Evolutionary conservation across 2,113 vertebrate species (phyloP), one percentile per base, ranked within the genome.

Genomic region (Tringa solitaria): DNA sequence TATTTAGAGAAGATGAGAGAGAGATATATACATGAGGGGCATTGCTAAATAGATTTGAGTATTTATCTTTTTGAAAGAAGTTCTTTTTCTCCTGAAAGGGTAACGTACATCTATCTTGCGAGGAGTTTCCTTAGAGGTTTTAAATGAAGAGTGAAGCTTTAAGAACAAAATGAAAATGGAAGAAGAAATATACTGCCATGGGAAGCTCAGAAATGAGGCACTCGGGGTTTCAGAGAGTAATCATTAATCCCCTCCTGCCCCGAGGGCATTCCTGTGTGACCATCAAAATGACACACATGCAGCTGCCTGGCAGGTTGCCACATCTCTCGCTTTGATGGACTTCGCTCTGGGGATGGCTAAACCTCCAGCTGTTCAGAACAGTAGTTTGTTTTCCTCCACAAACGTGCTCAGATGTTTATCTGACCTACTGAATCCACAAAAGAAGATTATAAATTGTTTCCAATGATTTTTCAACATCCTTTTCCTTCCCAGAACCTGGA

Each of bases 1-100:
- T 96, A 97, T 97, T 98, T 96, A 79, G 90, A 91, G 72, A 93
- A 96, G 91, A 97, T 85, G 93, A 97, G 92, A 83, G 79, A 75
- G 67, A 94, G 51, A 84, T 18, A 74, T 61, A 97, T 96, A 93
- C 93, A 97, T 87, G 84, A 96, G 39, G 33, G 70, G 80, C 67
- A 93, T 95, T 86, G 67, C 64, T 78, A 86, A 96, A 86, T 63
- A 93, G 88, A 93, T 94, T 90, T 95, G 92, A 94, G 59, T 46
- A 35, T 63, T 90, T 84, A 28, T 93, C 95, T 97, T 92, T 75
- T 45, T 78, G 75, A 77, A 60, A 70, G 60, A 84, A 51, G 26
- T 56, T 81, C 6, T 75, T 69, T 89, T 94, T 88, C 69, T 96
- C 39, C 32, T 90, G 50, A 53, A 88, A 92, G 93, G 59, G 43